Evolutionary conservation across 2,888 invertebrate species (phyloP).

Genomic region (Sarcophaga carnaria): DNA sequence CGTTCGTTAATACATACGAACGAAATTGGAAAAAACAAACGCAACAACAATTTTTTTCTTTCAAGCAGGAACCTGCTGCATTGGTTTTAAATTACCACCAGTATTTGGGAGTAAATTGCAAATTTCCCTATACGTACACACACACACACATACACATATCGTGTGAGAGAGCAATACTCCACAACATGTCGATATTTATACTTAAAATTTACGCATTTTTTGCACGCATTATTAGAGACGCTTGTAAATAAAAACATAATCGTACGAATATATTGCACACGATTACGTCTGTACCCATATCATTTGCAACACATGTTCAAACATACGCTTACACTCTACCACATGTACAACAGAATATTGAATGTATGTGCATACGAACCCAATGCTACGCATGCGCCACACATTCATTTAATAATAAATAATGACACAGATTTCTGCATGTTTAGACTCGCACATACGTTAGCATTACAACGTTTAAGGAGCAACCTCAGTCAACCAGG

Average conservation of each 20-base stretch:
- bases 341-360: too few species aligned
- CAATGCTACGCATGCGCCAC: conserved; percentile 36
- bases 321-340: too few species aligned
- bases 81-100: conserved; percentile 61
- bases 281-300: not conserved
- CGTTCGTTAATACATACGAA: conserved; percentile 4
- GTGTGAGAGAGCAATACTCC: too few species aligned
- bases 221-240: conserved; percentile 62
- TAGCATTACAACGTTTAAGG: not conserved
- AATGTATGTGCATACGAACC: not conserved
- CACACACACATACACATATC: not conserved
- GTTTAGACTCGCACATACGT: not conserved
- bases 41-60: not conserved
- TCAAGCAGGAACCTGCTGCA: conserved; percentile 67
- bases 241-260: conserved; percentile 49
- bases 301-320: too few species aligned
- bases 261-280: not conserved
- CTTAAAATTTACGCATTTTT: conserved; percentile 68
- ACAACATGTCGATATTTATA: conserved; percentile 47
- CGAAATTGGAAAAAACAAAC: conserved; percentile 39
- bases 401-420: conserved; percentile 58
- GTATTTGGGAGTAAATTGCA: not conserved
- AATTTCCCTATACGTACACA: not conserved
- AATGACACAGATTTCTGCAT: conserved; percentile 38
- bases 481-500: not conserved